Evolutionary conservation across 2,797 vertebrate genomes (phyloP), one percentile per base, ranked within the genome.

Genomic region (Schizothorax lantsangensis): DNA sequence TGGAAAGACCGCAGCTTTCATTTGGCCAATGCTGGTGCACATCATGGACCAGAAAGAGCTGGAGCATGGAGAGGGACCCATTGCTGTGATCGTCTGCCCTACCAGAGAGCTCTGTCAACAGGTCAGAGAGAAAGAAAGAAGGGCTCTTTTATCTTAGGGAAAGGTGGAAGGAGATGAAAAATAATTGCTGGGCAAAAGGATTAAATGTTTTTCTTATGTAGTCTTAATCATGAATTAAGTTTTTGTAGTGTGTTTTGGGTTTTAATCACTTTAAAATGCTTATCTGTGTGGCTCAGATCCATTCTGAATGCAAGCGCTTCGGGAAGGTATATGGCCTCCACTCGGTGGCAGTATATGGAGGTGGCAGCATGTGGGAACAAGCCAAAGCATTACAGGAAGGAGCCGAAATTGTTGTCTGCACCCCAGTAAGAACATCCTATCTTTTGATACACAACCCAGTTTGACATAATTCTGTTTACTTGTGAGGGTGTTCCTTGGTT

Each of bases 341-440:
- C 68, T 99, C 98, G 0, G 98, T 99, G 86, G 98, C 98, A 0
- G 98, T 99, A n/a, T 99, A 99, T 6, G 98, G 98, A 92, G 98
- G 98, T 83, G 98, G 98, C 84, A 99, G 98, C 94, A 99, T 99
- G 98, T 99, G 98, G 98, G 98, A 99, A 90, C 98, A 99, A 88
- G 98, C 98, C 91, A 99, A 99, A 86, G 98, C 98, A 81, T 95
- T 99, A 85, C 98, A 99, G 92, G 98, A 99, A 87, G 98, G 98
- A 33, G 97, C 98, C 33, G 98, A 99, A 93, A 99, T 99, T 3
- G 98, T 99, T 15, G 98, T 99, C 74, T 99, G 98, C 94, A 99
- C 98, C 40, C 98, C 98, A 84, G 98, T 99, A 92, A 97, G 97
- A 49, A 26, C 21, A 45, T 66, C 43, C 9, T 54, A 12, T 66